phyloP scores from a whole-genome alignment of 2,113 vertebrate genomes.

The Elaphurus davidianus region DNA sequence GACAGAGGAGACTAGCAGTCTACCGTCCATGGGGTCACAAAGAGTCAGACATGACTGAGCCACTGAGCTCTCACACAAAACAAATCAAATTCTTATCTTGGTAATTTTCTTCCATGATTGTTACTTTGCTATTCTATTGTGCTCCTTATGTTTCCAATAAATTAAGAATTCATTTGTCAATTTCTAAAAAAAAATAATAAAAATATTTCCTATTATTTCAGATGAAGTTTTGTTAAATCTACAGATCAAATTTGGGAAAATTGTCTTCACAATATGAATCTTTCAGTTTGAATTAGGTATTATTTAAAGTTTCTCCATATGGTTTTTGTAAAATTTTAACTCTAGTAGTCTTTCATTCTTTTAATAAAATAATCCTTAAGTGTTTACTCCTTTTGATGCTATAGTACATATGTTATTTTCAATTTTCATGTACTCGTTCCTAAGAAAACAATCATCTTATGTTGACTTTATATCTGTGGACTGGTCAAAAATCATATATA shows the following conservation, averaged over 20 bases:
- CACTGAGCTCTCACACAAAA: neutral
- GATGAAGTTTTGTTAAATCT: neutral
- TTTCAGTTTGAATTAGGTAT: neutral
- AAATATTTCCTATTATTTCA: neutral
- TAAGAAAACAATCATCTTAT: neutral
- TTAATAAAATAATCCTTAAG: neutral
- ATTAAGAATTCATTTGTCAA: neutral
- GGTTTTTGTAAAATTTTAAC: neutral
- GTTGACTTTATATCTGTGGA: neutral
- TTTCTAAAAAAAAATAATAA: neutral
- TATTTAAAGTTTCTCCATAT: neutral
- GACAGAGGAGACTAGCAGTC: neutral
- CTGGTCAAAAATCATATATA: neutral
- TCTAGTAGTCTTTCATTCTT: neutral
- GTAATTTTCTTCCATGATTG: neutral
- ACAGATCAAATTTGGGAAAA: neutral
- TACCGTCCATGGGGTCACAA: fast-evolving
- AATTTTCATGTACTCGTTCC: neutral
- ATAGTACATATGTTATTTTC: neutral
- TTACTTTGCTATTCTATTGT: neutral
- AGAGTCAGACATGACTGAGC: neutral
- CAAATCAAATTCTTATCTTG: neutral
- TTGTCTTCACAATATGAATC: neutral
- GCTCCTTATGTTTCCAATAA: neutral
- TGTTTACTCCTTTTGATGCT: neutral